Evolutionary conservation across 2,113 vertebrate species (phyloP).

Genomic region (Recurvirostra avosetta): DNA sequence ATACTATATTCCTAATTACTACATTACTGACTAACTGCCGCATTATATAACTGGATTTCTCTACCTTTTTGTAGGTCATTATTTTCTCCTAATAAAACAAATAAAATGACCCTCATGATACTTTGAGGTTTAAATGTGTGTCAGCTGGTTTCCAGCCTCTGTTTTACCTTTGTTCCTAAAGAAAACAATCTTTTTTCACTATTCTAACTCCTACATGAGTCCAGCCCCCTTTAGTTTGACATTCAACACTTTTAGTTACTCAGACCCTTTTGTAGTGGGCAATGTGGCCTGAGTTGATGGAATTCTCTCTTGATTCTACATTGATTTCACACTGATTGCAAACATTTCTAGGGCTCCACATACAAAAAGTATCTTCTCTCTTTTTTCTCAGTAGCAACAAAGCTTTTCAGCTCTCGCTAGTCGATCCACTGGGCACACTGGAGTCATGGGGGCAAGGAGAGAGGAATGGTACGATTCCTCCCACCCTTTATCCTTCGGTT

Average conservation of each 20-base stretch:
- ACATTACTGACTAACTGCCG: neutral
- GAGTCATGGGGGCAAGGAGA: neutral
- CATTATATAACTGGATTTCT: neutral
- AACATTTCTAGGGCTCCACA: neutral
- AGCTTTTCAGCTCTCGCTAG: neutral
- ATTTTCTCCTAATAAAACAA: conserved; percentile 5
- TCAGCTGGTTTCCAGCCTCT: neutral
- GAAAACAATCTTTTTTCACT: neutral
- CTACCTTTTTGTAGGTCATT: neutral
- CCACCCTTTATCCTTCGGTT: fast-evolving
- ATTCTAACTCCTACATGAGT: neutral
- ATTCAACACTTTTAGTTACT: neutral
- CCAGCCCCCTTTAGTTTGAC: neutral
- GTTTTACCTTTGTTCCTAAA: neutral
- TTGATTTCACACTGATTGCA: neutral
- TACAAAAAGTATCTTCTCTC: neutral
- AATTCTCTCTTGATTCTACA: neutral
- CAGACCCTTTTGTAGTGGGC: neutral
- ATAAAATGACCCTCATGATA: neutral
- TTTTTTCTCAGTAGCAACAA: neutral
- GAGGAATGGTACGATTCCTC: neutral
- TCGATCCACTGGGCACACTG: neutral
- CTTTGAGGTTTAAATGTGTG: neutral
- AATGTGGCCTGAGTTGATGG: neutral
- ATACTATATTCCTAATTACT: neutral